Evolutionary conservation across 1,140 invertebrate genomes (phyloP).

Genomic region (Lycorma delicatula): DNA sequence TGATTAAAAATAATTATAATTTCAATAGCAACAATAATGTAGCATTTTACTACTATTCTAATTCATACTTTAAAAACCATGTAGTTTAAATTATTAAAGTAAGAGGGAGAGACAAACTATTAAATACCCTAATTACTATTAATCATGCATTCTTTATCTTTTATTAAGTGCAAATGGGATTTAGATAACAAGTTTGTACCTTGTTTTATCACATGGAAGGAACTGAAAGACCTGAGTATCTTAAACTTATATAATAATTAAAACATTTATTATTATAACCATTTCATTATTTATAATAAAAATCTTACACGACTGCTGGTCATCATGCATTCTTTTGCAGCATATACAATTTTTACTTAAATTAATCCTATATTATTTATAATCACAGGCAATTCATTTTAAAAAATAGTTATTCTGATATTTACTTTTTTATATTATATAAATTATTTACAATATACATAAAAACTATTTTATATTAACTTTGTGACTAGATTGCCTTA

Average conservation of each 20-base stretch:
- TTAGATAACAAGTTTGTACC: constrained; percentile 7
- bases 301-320: not conserved
- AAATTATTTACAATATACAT: constrained; percentile 12
- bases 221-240: constrained; percentile 18
- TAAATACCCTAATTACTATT: too few species aligned
- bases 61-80: too few species aligned
- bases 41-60: too few species aligned
- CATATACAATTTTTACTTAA: too few species aligned
- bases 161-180: too few species aligned
- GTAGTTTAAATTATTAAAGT: too few species aligned
- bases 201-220: constrained; percentile 20
- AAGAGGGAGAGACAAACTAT: too few species aligned
- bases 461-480: not conserved
- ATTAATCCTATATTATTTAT: too few species aligned
- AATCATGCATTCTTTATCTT: too few species aligned
- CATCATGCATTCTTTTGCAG: too few species aligned
- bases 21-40: too few species aligned
- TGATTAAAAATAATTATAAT: too few species aligned
- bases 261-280: not conserved
- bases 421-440: constrained; percentile 13
- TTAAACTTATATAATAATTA: not conserved
- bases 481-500: constrained; percentile 15
- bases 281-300: not conserved
- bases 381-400: constrained; percentile 16
- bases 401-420: constrained; percentile 19